Evolutionary conservation across 2,888 invertebrate species (phyloP).

Genomic region (Norana najaformis): DNA sequence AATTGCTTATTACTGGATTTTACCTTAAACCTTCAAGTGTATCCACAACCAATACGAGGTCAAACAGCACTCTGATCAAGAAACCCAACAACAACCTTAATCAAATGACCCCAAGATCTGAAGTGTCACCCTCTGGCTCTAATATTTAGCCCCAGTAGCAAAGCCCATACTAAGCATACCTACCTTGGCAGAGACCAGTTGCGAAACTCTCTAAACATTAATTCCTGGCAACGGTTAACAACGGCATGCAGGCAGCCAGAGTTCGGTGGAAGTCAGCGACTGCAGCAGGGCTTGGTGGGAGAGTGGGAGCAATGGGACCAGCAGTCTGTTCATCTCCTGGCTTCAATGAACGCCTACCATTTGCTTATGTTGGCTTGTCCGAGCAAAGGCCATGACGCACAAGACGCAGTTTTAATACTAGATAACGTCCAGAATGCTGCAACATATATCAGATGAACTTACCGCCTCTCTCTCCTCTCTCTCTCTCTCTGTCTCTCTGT

Average conservation of each 20-base stretch:
- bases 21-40: too few species aligned
- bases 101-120: not conserved
- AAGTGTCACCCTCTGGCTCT: not conserved
- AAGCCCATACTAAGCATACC: not conserved
- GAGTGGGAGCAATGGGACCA: constrained; percentile 1
- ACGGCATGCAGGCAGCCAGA: not conserved
- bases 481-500: constrained; percentile 27
- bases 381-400: not conserved
- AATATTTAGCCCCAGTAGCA: not conserved
- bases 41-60: not conserved
- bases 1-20: too few species aligned
- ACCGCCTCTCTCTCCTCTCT: constrained; percentile 21
- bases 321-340: constrained; percentile 6
- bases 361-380: not conserved
- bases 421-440: not conserved
- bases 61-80: not conserved
- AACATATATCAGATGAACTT: not conserved
- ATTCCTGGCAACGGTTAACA: constrained; percentile 13
- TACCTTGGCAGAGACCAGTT: constrained; percentile 13
- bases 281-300: not conserved
- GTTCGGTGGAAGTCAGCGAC: not conserved
- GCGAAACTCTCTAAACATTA: not conserved
- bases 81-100: not conserved
- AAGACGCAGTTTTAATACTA: not conserved
- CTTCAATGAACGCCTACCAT: constrained; percentile 13